Evolutionary conservation across 2,888 invertebrate genomes (phyloP).

Genomic region (Lasioglossum lativentre): DNA sequence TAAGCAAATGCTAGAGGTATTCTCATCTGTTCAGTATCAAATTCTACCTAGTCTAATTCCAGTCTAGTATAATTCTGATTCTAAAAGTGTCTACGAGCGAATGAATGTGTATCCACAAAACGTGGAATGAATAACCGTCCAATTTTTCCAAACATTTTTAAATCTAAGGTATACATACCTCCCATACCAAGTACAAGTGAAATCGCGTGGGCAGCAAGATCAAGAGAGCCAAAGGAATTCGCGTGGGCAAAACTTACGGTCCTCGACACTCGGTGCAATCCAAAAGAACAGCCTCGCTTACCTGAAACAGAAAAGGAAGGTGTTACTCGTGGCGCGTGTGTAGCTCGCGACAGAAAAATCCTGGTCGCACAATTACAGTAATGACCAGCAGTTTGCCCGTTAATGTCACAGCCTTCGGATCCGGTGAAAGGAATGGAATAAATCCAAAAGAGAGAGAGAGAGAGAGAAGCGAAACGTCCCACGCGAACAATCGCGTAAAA

Average conservation of each 20-base stretch:
- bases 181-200: too few relatives aligned
- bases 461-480: neutral
- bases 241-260: neutral
- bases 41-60: too few relatives aligned
- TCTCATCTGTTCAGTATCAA: too few relatives aligned
- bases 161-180: too few relatives aligned
- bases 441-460: neutral
- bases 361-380: conserved; percentile 17
- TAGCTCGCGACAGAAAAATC: conserved; percentile 1
- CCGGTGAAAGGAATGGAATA: conserved; percentile 21
- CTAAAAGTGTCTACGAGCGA: too few relatives aligned
- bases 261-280: neutral
- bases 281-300: neutral
- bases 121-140: too few relatives aligned
- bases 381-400: conserved; percentile 14
- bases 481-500: conserved; percentile 37
- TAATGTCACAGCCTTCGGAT: conserved; percentile 20
- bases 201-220: neutral
- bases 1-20: too few relatives aligned
- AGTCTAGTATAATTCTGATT: too few relatives aligned
- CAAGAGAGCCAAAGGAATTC: neutral
- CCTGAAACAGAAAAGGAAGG: conserved; percentile 33
- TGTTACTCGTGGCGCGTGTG: neutral
- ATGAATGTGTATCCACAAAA: too few relatives aligned
- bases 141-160: too few relatives aligned